These are phyloP conservation scores for Chlorocebus sabaeus DNA, from an alignment of 2,113 vertebrate species.

Conservation along the genomic window DNA sequence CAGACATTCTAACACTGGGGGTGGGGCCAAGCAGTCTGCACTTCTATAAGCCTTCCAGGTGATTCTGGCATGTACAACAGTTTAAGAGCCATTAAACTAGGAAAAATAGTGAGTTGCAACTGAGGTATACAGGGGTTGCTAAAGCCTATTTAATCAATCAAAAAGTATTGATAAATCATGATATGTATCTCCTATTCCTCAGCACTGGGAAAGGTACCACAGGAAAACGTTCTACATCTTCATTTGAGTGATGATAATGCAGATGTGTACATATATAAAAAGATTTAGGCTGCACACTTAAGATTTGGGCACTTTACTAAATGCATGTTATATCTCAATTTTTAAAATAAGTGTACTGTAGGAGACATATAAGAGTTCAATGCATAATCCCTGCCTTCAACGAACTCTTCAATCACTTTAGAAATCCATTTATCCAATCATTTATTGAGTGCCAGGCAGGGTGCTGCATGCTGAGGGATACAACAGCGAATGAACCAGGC, in stretches of 20 bases:
- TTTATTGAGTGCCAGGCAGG: not conserved
- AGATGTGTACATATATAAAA: not conserved
- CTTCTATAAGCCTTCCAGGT: not conserved
- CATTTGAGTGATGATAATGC: not conserved
- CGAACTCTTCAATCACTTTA: not conserved
- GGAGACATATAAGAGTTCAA: not conserved
- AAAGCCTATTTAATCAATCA: not conserved
- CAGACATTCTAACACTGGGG: not conserved
- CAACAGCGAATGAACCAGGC: not conserved
- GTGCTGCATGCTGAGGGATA: not conserved
- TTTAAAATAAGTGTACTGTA: not conserved
- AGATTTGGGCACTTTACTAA: not conserved
- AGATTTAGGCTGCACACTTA: not conserved
- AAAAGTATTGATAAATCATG: not conserved
- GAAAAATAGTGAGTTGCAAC: not conserved
- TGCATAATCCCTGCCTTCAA: not conserved
- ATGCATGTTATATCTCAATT: not conserved
- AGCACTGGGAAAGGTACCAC: not conserved
- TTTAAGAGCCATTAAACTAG: not conserved
- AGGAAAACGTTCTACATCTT: not conserved
- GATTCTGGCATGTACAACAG: not conserved
- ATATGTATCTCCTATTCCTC: not conserved
- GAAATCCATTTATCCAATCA: not conserved
- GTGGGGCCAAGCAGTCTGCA: not conserved
- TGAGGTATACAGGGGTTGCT: not conserved